Percentiles rank a stretch among this genome's conserved stretches.
phyloP scores from a whole-genome alignment of 1,140 invertebrate species.

The Papilio xuthus region DNA sequence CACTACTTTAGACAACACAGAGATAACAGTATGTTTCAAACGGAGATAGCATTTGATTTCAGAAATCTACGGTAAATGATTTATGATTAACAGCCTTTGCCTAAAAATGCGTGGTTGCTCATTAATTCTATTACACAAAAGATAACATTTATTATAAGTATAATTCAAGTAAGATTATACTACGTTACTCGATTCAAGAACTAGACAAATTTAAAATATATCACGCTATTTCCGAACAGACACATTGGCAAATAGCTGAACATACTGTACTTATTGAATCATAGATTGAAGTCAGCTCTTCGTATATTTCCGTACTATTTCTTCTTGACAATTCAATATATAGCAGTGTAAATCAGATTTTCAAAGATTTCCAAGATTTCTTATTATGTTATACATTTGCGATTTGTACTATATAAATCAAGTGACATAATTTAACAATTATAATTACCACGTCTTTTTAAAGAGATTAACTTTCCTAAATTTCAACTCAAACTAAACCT shows the following conservation, averaged over 20 bases:
- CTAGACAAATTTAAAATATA: conserved; percentile 24
- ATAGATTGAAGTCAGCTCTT: conserved; percentile 7
- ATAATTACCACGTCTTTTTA: too few species aligned
- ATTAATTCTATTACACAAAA: neutral
- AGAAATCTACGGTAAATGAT: neutral
- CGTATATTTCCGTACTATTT: conserved; percentile 7
- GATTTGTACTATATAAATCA: neutral
- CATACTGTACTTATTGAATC: conserved; percentile 25
- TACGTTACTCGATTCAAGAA: neutral
- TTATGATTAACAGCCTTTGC: neutral
- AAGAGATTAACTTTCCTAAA: neutral
- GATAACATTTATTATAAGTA: neutral
- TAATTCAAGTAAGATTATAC: neutral
- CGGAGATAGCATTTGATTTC: too few species aligned
- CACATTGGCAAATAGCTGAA: conserved; percentile 31
- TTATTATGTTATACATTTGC: neutral
- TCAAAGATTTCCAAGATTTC: conserved; percentile 4
- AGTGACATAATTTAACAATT: neutral
- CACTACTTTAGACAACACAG: too few species aligned
- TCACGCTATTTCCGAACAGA: conserved; percentile 10
- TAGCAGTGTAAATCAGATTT: conserved; percentile 1
- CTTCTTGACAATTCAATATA: conserved; percentile 8
- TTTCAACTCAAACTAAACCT: neutral
- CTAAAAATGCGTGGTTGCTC: neutral
- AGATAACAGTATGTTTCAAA: too few species aligned